Percentiles rank a stretch among this genome's conserved stretches.
Evolutionary conservation across 2,113 vertebrate genomes (phyloP).

Genomic region (Protobothrops flavoviridis): DNA sequence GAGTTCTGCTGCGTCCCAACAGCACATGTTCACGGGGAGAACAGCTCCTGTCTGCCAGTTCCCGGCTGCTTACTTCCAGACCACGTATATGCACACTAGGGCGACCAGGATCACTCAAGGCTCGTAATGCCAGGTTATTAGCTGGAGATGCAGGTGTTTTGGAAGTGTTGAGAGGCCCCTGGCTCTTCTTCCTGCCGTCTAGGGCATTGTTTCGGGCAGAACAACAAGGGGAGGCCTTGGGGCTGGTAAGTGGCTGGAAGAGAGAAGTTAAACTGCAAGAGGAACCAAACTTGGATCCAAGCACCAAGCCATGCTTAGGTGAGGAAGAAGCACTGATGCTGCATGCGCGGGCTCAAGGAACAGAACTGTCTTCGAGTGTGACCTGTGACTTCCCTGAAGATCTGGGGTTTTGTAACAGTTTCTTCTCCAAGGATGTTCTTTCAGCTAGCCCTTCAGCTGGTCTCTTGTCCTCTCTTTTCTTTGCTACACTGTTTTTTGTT

Average conservation of each 20-base stretch:
- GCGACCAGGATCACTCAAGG: constrained; percentile 54
- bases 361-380: neutral
- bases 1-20: constrained; percentile 71
- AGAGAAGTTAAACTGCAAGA: constrained; percentile 63
- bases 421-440: constrained; percentile 83
- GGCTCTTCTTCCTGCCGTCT: constrained; percentile 39
- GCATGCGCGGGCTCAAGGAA: constrained; percentile 42
- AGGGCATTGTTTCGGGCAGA: constrained; percentile 37
- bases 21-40: constrained; percentile 86
- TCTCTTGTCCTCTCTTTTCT: constrained; percentile 3
- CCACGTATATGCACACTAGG: constrained; percentile 80
- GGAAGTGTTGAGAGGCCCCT: neutral
- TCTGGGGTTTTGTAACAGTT: constrained; percentile 75
- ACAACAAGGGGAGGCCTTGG: constrained; percentile 49
- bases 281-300: constrained; percentile 45
- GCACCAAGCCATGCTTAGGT: constrained; percentile 14
- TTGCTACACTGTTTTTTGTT: neutral
- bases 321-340: constrained; percentile 40
- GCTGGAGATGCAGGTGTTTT: neutral
- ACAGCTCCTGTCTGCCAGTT: constrained; percentile 86
- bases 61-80: constrained; percentile 90
- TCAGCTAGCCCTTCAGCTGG: constrained; percentile 67
- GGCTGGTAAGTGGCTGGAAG: constrained; percentile 49
- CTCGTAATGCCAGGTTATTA: constrained; percentile 13
- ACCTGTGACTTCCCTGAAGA: neutral